Evolutionary conservation across 2,113 vertebrate genomes (phyloP), one percentile per base, ranked within the genome.

Genomic region (Callipepla californica): DNA sequence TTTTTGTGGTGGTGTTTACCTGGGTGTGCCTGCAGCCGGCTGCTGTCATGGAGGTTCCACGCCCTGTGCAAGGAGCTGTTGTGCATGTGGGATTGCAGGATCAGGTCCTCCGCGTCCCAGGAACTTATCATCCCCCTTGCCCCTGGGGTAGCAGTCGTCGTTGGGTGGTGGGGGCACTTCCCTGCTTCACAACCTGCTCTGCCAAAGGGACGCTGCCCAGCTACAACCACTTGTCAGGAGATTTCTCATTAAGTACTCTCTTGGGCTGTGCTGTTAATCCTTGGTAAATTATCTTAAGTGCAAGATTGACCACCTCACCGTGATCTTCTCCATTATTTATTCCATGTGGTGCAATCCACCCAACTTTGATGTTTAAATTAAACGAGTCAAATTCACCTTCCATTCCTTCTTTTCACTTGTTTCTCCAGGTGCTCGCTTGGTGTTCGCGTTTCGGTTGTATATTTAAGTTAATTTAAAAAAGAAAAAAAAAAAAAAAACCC

Each of bases 321-420:
- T 83, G 85, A 80, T 78, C 63, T 69, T 87, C 83, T 77, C 66
- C 7, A 2, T 96, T 96, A 96, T 96, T 96, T 96, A 96, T 96
- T 96, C 85, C 48, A 78, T 88, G 81, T 68, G 90, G 79, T 95
- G 89, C 63, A 9, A 84, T 80, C 66, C 42, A 80, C 53, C 73
- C 13, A 2, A 75, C 50, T 72, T 91, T 10, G 59, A 57, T 91
- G 91, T 95, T 95, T 91, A 82, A 90, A 91, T 93, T 94, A 85
- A 93, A 93, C 65, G 67, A 65, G 30, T 87, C 19, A 19, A 59
- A 73, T 92, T 88, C 34, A 80, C 34, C 93, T 90, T 65, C 66
- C 80, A 93, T 95, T 96, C 91, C 61, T 58, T 6, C 65, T 70
- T 85, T 94, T 81, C 2, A 8, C 63, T 89, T 90, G 82, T 73